Evolutionary conservation across 2,113 vertebrate genomes (phyloP), one percentile per base, ranked within the genome.

Genomic region (Seriola dumerili): DNA sequence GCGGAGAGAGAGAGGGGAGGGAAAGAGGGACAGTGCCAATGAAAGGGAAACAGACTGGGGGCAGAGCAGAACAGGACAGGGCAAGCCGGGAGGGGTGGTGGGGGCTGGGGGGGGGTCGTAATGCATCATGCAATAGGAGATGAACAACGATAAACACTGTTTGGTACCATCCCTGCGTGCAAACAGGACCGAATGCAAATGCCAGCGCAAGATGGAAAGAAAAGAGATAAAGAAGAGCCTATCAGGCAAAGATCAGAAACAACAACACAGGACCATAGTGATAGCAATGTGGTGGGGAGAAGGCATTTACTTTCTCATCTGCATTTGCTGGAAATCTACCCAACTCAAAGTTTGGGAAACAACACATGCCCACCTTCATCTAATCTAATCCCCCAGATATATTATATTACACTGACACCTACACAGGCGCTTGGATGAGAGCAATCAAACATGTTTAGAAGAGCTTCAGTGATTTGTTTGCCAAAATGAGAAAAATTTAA

Each of bases 111-210:
- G 84, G 83, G 81, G 91, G 76, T 63, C 73, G 80, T 71, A 48
- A 77, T 86, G 89, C 80, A 83, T 66, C 16, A 76, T 86, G 82
- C 83, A 91, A 91, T 57, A 85, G 42, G 83, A 87, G 85, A 52
- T 29, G 75, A 91, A 83, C 70, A 70, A 80, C 85, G 85, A 82
- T 78, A 84, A 94, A 90, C 67, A 70, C 57, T 93, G 91, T 92
- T 88, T 64, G 12, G 78, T 69, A 71, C 59, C 76, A 85, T 73
- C 85, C 61, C 91, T 83, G 90, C 90, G 42, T 92, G 84, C 79
- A 80, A 29, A 58, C 38, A 34, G 69, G 58, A 62, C 42, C 29
- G 66, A 77, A 77, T 4, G 61, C 55, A 70, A 76, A 55, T 8
- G 68, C 59, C 71, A 25, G 74, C 80, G 70, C 63, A 83, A 69